Base-by-base conservation (phyloP, 2,797 vertebrate species). In the Myripristis murdjan region DNA sequence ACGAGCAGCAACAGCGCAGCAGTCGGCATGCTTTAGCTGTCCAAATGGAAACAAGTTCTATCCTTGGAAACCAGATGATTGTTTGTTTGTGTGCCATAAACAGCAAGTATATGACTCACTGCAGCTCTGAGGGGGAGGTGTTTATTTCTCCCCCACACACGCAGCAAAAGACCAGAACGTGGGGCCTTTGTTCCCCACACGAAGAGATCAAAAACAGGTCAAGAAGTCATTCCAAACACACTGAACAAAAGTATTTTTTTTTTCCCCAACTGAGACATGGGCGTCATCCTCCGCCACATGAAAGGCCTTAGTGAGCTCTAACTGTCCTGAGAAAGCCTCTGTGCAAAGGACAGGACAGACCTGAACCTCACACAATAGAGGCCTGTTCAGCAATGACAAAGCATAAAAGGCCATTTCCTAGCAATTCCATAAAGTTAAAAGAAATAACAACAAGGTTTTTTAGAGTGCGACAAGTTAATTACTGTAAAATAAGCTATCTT, bases 21-120 rank as follows among this genome's bases (percentile, higher is more conserved):
- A 72, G 64, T 60, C 61, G 44, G 52, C 55, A 75, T 46, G 75
- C 70, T 54, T 72, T 67, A 39, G 49, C 43, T 47, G 55, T 68
- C 56, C 46, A 37, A 64, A 73, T 66, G 75, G 64, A 69, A 65
- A 73, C 9, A 0, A 49, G 14, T 52, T 63, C 55, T 48, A 33
- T 73, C 62, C 49, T 70, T 79, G 73, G 75, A 75, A 85, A 83
- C 33, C 67, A 35, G 53, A 11, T 68, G 47, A 53, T 67, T 77
- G 64, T 84, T 83, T 84, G 75, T 86, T 88, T 86, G 61, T 86
- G 83, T 84, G 69, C 67, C 22, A 51, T 80, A 12, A 20, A 31
- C 28, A 31, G 28, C 28, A 41, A 65, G 26, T 64, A 39, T 24
- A 44, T 81, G 71, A 76, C 15, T 81, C 63, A 75, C 47, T 43